A percentile compares a stretch with the other conserved stretches of the same genome.
These are phyloP conservation scores for Pseudoatta argentina DNA, from an alignment of 1,140 invertebrate genomes.

Conservation along the genomic window DNA sequence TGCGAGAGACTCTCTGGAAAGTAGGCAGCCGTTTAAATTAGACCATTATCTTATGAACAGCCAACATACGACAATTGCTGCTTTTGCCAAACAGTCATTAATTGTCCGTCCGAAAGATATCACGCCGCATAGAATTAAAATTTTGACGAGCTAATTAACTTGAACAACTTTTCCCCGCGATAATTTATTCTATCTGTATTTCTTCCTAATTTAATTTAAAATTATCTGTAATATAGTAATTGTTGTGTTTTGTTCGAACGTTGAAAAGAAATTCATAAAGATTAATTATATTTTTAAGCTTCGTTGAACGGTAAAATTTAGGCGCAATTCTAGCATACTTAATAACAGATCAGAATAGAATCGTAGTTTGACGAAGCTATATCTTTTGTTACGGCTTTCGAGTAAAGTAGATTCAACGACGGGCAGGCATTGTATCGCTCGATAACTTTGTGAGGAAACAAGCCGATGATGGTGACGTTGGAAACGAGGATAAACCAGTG, in stretches of 20 bases:
- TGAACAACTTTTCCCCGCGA: not conserved
- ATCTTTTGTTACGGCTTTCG: not conserved
- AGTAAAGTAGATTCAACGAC: not conserved
- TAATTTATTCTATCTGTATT: not conserved
- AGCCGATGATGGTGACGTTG: not conserved
- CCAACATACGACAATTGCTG: slow-evolving; percentile 48
- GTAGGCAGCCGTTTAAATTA: slow-evolving; percentile 63
- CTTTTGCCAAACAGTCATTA: slow-evolving; percentile 32
- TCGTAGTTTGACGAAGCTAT: not conserved
- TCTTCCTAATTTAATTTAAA: not conserved
- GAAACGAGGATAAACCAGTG: slow-evolving; percentile 1
- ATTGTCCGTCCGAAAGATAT: slow-evolving; percentile 35
- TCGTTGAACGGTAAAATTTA: not conserved
- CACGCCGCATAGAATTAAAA: slow-evolving; percentile 31
- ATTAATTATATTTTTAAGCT: not conserved
- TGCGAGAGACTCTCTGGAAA: slow-evolving; percentile 10
- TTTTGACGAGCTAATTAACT: slow-evolving; percentile 57
- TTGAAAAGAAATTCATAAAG: not conserved
- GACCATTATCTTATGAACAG: slow-evolving; percentile 61
- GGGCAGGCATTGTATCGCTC: not conserved
- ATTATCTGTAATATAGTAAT: not conserved
- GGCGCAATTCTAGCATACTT: not conserved
- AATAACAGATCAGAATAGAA: not conserved
- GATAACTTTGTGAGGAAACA: not conserved
- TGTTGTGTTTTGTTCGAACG: not conserved